These are phyloP conservation scores for sheep (Ovis aries) DNA, from an alignment of 2,113 vertebrate species.

Conservation along the genomic window DNA sequence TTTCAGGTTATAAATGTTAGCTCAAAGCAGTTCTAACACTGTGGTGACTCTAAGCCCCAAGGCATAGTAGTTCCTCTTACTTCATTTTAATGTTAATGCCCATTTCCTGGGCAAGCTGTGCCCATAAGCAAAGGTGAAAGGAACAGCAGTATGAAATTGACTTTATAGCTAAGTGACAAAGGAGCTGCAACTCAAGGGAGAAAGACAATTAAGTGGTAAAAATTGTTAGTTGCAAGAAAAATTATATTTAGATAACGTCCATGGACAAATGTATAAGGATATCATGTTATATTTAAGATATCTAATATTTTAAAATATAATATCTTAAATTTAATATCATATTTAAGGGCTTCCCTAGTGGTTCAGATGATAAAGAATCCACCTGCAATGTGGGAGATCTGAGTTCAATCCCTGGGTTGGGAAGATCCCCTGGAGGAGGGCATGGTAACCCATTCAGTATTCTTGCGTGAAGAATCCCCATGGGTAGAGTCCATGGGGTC, in stretches of 20 bases:
- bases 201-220: background rate
- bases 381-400: background rate
- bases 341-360: background rate
- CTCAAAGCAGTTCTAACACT: background rate
- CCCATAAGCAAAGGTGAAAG: background rate
- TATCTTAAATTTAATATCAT: background rate
- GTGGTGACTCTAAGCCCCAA: background rate
- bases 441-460: background rate
- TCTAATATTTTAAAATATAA: background rate
- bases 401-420: background rate
- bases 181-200: background rate
- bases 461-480: background rate
- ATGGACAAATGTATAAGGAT: background rate
- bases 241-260: background rate
- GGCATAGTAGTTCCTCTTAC: background rate
- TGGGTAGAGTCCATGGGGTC: background rate
- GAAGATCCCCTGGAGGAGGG: background rate
- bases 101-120: background rate
- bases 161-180: background rate
- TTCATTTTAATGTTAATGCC: background rate
- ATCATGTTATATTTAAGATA: background rate
- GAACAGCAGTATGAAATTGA: background rate
- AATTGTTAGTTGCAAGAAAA: background rate
- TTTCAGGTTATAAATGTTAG: background rate
- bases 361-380: background rate